These are phyloP conservation scores for Sorex araneus DNA, from an alignment of 2,113 vertebrate species.

Conservation along the genomic window DNA sequence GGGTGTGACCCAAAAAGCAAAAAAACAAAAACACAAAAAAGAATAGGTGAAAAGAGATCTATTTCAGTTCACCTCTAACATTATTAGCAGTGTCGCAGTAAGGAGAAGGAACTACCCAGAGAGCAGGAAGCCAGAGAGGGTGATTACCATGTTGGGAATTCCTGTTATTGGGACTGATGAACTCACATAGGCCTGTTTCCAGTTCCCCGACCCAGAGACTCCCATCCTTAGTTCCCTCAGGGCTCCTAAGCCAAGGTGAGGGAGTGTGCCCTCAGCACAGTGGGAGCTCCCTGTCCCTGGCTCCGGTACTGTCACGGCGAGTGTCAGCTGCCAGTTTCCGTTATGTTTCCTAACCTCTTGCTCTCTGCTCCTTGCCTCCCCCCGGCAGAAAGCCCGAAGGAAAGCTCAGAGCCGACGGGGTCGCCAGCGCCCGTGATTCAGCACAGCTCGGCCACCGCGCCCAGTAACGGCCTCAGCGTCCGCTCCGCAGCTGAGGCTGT, in stretches of 20 bases:
- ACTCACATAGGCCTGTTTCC: constrained; percentile 41
- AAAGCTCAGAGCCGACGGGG: constrained; percentile 93
- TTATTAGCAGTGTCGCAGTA: constrained; percentile 1
- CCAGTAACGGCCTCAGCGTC: constrained; percentile 93
- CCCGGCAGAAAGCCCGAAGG: constrained; percentile 93
- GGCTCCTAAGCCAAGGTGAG: too few relatives aligned
- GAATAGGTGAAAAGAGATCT: neutral
- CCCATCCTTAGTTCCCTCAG: too few relatives aligned
- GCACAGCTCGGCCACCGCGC: constrained; percentile 94
- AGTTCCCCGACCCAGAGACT: constrained; percentile 14
- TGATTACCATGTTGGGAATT: constrained; percentile 40
- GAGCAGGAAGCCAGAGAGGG: neutral
- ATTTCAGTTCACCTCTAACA: constrained; percentile 61
- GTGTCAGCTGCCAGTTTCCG: neutral
- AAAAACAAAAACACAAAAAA: too few relatives aligned
- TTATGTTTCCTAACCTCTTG: constrained; percentile 54
- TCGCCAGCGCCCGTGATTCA: constrained; percentile 97
- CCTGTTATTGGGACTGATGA: neutral
- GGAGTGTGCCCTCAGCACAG: too few relatives aligned
- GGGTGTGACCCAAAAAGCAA: too few relatives aligned
- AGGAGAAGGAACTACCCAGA: constrained; percentile 27
- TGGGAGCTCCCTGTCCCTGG: neutral
- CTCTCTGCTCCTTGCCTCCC: constrained; percentile 35
- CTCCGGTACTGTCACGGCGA: neutral
- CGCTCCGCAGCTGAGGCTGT: constrained; percentile 97